phyloP scores from a whole-genome alignment of 2,888 invertebrate species.

The Rhimphoctona megacephalus region DNA sequence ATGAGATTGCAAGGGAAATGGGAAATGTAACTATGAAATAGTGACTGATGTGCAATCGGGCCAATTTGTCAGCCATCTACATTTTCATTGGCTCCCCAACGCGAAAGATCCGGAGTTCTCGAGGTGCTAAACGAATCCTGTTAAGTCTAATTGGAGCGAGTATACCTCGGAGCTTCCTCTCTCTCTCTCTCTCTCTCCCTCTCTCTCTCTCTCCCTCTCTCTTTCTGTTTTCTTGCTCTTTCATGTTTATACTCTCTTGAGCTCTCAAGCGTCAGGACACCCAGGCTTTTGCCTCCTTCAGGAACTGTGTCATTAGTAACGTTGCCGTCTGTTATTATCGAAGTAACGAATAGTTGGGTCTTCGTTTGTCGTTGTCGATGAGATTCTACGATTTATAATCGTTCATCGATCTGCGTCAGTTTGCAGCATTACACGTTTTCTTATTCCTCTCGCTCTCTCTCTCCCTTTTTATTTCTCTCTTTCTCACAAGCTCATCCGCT shows the following conservation, averaged over 20 bases:
- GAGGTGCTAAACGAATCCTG: slow-evolving; percentile 69
- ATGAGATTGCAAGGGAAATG: slow-evolving; percentile 20
- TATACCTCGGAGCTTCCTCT: slow-evolving; percentile 53
- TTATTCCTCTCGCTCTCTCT: slow-evolving; percentile 7
- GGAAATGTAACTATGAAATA: slow-evolving; percentile 40
- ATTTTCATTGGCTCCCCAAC: slow-evolving; percentile 63
- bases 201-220: slow-evolving; percentile 3
- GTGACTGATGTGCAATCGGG: slow-evolving; percentile 52
- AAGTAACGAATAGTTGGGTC: slow-evolving; percentile 49
- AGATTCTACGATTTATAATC: slow-evolving; percentile 61
- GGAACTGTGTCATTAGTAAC: slow-evolving; percentile 63
- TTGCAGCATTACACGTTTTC: slow-evolving; percentile 31
- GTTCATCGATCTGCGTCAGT: slow-evolving; percentile 62
- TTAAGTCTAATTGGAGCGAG: slow-evolving; percentile 68
- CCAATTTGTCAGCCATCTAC: slow-evolving; percentile 65
- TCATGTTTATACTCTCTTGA: slow-evolving; percentile 45
- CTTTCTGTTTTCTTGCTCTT: slow-evolving; percentile 13
- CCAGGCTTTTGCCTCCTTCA: slow-evolving; percentile 37
- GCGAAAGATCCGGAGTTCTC: slow-evolving; percentile 60
- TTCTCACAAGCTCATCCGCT: background rate
- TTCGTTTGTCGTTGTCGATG: slow-evolving; percentile 24
- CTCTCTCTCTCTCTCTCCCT: slow-evolving; percentile 43
- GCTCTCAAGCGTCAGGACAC: slow-evolving; percentile 24
- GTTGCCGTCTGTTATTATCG: slow-evolving; percentile 61
- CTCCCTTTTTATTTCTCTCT: background rate